Evolutionary conservation across 1,140 invertebrate genomes (phyloP), one percentile per base, ranked within the genome.

Genomic region (Drosophila ficusphila): DNA sequence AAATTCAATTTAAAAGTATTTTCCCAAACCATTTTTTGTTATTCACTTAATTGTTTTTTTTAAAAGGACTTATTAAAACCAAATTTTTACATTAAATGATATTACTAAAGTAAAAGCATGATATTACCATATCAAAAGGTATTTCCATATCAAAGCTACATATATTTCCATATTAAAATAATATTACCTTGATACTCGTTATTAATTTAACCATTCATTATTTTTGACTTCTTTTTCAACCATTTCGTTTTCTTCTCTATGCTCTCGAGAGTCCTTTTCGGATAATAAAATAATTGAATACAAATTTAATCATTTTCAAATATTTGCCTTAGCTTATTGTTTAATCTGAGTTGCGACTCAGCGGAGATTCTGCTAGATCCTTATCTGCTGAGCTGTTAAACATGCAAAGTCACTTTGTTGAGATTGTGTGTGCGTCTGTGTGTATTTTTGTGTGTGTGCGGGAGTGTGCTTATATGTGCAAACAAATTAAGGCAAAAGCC

Each of bases 401-500:
- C 79, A 83, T 67, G 76, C 74, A 79, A 85, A 83, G 70, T 75
- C 70, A 79, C 79, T 83, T 75, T 71, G 71, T 52, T 72, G 56
- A 42, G 18, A 48, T 33, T 58, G 54, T 39, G 49, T 42, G 44
- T 52, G 33, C 41, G 49, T 49, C 71, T 53, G 44, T 21, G 42
- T 14, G 42, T 44, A 12, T 77, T 53, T 25, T 64, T 72, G 62
- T 71, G 44, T 52, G 33, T 47, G 49, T 49, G 76, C 49, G 44
- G 42, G 42, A 27, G 42, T 44, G 23, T 77, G 57, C 31, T 64
- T 72, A 73, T 71, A 70, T 52, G 69, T 47, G 71, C 68, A 71
- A 68, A 71, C 69, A 88, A 88, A 88, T 88, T 88, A 88, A 89
- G 74, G n/a, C 70, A 56, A 64, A 79, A 75, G 68, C 53, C 58